phyloP scores from a whole-genome alignment of 2,113 vertebrate genomes.

The Mionectes macconnelli region DNA sequence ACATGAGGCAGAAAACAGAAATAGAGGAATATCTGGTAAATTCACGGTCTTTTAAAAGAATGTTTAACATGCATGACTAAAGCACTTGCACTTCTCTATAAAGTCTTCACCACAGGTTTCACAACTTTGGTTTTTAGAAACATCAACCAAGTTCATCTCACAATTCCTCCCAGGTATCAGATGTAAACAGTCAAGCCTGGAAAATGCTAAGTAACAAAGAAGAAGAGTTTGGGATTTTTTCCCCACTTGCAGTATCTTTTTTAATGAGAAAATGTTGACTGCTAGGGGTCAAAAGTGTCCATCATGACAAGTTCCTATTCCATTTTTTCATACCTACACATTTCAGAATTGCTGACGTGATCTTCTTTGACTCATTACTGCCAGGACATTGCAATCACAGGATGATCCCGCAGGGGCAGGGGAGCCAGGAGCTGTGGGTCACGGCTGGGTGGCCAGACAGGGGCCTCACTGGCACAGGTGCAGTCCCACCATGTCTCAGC shows the following conservation, averaged over 20 bases:
- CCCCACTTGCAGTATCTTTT: accelerated
- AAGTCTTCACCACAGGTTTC: not conserved
- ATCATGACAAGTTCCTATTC: not conserved
- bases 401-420: accelerated
- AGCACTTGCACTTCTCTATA: not conserved
- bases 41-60: not conserved
- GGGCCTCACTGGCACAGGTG: accelerated
- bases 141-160: not conserved
- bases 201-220: not conserved
- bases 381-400: accelerated
- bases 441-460: not conserved
- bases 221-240: not conserved
- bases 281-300: not conserved
- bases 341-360: not conserved
- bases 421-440: accelerated
- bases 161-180: not conserved
- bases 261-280: not conserved
- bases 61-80: not conserved
- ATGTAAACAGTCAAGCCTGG: not conserved
- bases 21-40: not conserved
- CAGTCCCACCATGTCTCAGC: not conserved
- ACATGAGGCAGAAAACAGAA: not conserved
- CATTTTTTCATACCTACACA: not conserved
- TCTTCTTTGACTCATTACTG: not conserved
- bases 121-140: not conserved